phyloP scores from a whole-genome alignment of 2,113 vertebrate genomes.

The Mustela lutreola region DNA sequence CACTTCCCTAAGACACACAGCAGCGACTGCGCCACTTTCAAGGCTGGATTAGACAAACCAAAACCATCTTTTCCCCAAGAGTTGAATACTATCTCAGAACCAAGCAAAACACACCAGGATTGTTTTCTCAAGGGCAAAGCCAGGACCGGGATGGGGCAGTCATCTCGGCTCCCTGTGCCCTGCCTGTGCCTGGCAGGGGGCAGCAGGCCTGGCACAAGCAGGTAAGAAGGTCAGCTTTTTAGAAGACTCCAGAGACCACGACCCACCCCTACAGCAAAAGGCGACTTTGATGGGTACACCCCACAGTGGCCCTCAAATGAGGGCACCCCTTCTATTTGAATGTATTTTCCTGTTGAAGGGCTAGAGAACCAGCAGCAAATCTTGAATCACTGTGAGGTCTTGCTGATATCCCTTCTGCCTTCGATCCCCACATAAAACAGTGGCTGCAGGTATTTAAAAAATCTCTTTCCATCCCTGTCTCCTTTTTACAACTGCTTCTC shows the following conservation, averaged over 20 bases:
- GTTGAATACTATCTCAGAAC: neutral
- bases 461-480: neutral
- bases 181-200: neutral
- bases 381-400: neutral
- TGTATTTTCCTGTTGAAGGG: neutral
- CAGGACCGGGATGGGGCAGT: neutral
- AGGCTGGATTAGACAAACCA: neutral
- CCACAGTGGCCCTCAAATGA: neutral
- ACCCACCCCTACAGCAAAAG: fast-evolving
- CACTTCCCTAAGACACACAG: neutral
- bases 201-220: neutral
- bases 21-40: neutral
- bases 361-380: neutral
- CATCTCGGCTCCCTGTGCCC: neutral
- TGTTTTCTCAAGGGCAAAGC: neutral
- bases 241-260: neutral
- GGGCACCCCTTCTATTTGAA: too few relatives aligned
- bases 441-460: neutral
- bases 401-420: neutral
- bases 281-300: fast-evolving
- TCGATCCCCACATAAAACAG: neutral
- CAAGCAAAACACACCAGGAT: neutral
- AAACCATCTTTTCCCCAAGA: neutral
- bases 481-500: neutral
- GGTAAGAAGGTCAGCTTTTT: neutral